A percentile compares a stretch with the other conserved stretches of the same genome.
Evolutionary conservation across 2,113 vertebrate genomes (phyloP).

Genomic region (Chloropsis hardwickii): DNA sequence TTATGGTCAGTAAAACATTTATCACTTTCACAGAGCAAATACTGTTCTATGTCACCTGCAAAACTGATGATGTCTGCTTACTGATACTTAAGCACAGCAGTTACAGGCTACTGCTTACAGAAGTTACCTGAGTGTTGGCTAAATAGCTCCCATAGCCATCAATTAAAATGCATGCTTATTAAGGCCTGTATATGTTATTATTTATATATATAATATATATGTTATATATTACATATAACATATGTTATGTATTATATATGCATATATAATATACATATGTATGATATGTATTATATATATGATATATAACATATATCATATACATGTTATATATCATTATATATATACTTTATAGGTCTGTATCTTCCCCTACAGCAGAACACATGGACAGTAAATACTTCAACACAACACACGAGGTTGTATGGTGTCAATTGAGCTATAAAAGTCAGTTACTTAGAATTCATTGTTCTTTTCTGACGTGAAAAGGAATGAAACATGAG

Average conservation of each 20-base stretch:
- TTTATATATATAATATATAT: no score
- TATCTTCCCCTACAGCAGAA: not conserved
- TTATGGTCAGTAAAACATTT: not conserved
- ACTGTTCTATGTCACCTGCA: rapidly evolving
- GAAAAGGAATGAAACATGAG: not conserved
- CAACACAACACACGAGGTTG: not conserved
- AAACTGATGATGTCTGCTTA: not conserved
- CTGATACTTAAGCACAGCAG: rapidly evolving
- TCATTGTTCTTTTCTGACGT: not conserved
- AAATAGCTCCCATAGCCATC: not conserved
- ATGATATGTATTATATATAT: no score
- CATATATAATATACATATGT: no score
- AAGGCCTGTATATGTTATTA: not conserved
- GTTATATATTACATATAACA: no score
- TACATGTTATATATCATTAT: no score
- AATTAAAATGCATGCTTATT: not conserved
- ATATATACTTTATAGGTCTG: not conserved
- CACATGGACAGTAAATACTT: not conserved
- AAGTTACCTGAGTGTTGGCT: not conserved
- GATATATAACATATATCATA: no score
- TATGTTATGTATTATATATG: no score
- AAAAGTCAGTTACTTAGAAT: not conserved
- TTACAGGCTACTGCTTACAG: not conserved
- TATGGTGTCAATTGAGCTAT: not conserved
- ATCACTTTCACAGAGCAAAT: not conserved